These are phyloP conservation scores for Napeogenes inachia DNA, from an alignment of 2,888 invertebrate genomes.

Conservation along the genomic window DNA sequence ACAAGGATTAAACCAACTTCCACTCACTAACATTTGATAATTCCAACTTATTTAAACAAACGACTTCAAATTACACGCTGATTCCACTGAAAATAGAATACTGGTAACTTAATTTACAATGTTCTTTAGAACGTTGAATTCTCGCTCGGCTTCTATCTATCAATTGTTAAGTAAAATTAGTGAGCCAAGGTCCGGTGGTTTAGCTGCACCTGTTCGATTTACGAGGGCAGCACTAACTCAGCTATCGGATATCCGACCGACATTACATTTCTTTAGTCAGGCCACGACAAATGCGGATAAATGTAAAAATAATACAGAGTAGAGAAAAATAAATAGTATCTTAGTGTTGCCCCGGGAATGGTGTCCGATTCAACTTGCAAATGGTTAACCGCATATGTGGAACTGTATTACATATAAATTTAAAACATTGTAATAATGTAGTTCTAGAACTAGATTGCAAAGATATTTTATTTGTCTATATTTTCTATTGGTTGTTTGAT, in stretches of 20 bases:
- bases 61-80: not conserved
- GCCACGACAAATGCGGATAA: constrained; percentile 27
- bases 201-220: constrained; percentile 29
- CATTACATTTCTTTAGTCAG: constrained; percentile 30
- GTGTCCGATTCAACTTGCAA: too few relatives aligned
- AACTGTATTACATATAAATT: too few relatives aligned
- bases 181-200: constrained; percentile 10
- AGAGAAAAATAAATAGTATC: not conserved
- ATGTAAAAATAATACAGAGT: not conserved
- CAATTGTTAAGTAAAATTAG: constrained; percentile 28
- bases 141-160: constrained; percentile 3
- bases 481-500: not conserved
- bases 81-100: not conserved
- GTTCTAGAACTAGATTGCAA: too few relatives aligned
- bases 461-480: too few relatives aligned
- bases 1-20: not conserved
- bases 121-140: not conserved
- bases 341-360: too few relatives aligned
- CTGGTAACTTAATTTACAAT: not conserved
- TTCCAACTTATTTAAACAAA: not conserved
- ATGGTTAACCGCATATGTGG: too few relatives aligned
- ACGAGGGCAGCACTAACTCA: constrained; percentile 31
- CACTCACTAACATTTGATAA: not conserved
- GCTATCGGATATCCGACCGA: constrained; percentile 31
- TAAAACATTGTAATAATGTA: too few relatives aligned